phyloP scores from a whole-genome alignment of 2,113 vertebrate genomes.

The Hippotragus niger region DNA sequence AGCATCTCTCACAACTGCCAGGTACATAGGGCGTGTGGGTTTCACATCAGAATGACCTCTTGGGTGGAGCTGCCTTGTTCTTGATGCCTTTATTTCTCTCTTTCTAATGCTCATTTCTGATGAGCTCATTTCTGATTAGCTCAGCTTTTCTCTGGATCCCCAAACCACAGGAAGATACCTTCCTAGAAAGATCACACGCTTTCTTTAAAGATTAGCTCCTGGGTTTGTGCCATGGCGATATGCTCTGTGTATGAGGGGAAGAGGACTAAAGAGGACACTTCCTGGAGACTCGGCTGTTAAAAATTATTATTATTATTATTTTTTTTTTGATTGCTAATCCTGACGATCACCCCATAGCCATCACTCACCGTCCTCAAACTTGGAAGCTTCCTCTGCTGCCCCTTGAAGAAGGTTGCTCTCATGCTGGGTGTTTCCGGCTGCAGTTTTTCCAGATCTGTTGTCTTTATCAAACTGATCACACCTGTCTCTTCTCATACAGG shows the following conservation, averaged over 20 bases:
- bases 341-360: not conserved
- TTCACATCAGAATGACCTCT: not conserved
- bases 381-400: not conserved
- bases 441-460: not conserved
- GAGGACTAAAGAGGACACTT: not conserved
- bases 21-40: accelerated
- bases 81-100: not conserved
- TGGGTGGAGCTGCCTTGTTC: not conserved
- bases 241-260: not conserved
- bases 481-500: not conserved
- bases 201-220: not conserved
- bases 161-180: not conserved
- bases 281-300: not conserved
- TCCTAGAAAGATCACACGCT: not conserved
- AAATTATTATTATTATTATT: not conserved
- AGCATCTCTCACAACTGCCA: not conserved
- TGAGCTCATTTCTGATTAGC: not conserved
- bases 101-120: not conserved
- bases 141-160: not conserved
- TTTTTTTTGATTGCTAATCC: not conserved
- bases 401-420: not conserved
- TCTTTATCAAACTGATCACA: not conserved
- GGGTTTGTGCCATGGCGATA: not conserved
- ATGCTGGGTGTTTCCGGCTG: not conserved
- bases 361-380: not conserved